phyloP scores from a whole-genome alignment of 2,888 invertebrate species.

The Polyploca ridens region DNA sequence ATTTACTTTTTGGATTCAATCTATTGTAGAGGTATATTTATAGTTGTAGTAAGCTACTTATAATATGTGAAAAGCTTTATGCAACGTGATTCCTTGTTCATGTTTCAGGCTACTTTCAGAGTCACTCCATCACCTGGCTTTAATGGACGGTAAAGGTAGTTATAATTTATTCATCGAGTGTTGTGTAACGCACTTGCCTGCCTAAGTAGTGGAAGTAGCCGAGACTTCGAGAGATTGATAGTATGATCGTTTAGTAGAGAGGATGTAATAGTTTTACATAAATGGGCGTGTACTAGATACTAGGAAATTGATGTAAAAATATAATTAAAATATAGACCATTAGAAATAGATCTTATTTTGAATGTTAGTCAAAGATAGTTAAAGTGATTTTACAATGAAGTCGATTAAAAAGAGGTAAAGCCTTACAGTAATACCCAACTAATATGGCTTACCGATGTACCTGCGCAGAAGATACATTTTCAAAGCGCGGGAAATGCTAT shows the following conservation, averaged over 20 bases:
- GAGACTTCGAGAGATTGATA: conserved; percentile 9
- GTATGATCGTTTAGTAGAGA: conserved; percentile 7
- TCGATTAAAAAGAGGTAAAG: no score
- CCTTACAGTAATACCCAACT: no score
- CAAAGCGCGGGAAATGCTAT: no score
- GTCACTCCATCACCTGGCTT: conserved; percentile 37
- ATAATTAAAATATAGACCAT: no score
- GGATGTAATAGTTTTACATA: conserved; percentile 18
- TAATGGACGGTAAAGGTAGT: conserved; percentile 47
- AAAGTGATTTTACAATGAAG: background rate
- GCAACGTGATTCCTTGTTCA: background rate
- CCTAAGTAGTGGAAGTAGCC: conserved; percentile 17
- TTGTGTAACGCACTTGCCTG: conserved; percentile 25
- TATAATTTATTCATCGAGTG: conserved; percentile 48
- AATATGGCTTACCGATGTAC: no score
- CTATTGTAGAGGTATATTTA: no score
- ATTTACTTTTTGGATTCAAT: no score
- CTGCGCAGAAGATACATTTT: no score
- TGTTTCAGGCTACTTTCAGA: conserved; percentile 24
- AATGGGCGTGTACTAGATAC: background rate
- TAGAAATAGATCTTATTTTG: no score
- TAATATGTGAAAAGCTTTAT: conserved; percentile 1
- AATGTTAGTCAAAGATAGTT: no score
- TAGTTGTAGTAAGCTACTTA: no score
- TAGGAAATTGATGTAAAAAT: no score